Evolutionary conservation across 2,888 invertebrate species (phyloP), one percentile per base, ranked within the genome.

Genomic region (Cephalotes varians): DNA sequence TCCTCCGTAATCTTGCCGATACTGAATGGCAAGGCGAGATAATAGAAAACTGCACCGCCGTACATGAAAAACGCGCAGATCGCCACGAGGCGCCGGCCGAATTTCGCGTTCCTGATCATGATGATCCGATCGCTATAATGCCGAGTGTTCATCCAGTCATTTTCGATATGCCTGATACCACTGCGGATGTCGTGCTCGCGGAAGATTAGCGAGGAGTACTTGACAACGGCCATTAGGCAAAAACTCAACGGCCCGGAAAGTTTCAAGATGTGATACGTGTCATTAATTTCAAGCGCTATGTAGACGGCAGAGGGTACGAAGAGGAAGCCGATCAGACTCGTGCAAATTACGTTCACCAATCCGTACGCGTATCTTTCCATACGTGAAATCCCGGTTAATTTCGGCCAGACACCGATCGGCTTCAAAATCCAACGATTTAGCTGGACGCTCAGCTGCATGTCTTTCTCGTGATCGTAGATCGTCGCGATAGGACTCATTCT

Each of bases 221-320:
- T 93, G 10, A 81, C 34, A 12, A 92, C 71, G 0, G 90, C 88
- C 91, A 92, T 92, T 0, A 91, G 5, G 44, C 88, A 88, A 72
- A 91, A 93, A 40, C 87, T 92, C 34, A 91, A 18, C 0, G 93
- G 93, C 0, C 92, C 93, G 21, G 88, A 85, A 28, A 91, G 77
- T 60, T 88, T 90, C 10, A 93, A 51, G 40, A 44, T 86, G 10
- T 79, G n/a, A 31, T 88, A 81, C 0, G 65, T 56, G 10, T 90
- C 84, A 28, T 90, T 81, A 12, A 88, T 89, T 12, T 90, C 87
- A 6, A 92, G 71, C 2, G 87, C 76, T 0, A 88, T 83, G 69
- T 88, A 90, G 1, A 91, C 64, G 0, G 37, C 80, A 60, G 88
- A 90, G 0, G 92, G 91, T 6, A 92, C 44, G 3, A 91, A 72